A percentile compares a stretch with the other conserved stretches of the same genome.
These are phyloP conservation scores for Venturia canescens DNA, from an alignment of 1,140 invertebrate species.

Conservation along the genomic window DNA sequence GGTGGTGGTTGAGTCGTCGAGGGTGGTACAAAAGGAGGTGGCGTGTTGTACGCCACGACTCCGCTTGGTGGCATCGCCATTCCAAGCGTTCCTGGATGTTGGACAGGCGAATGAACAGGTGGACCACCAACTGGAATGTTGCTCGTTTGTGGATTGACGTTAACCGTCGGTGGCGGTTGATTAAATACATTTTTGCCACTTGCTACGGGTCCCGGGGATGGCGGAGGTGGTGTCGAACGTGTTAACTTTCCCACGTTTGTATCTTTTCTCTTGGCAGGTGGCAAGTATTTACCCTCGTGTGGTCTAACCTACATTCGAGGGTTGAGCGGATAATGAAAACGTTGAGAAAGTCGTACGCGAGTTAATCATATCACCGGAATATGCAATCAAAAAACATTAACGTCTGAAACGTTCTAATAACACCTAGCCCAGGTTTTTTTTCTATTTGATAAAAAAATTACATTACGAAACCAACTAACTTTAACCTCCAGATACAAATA, in stretches of 20 bases:
- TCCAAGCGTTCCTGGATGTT: constrained; percentile 71
- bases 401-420: no score
- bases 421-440: no score
- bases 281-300: constrained; percentile 84
- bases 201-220: constrained; percentile 67
- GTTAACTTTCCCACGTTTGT: constrained; percentile 79
- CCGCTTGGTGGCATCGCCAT: constrained; percentile 73
- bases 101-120: constrained; percentile 66
- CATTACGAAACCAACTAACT: no score
- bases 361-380: not conserved
- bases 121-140: constrained; percentile 71
- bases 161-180: constrained; percentile 70
- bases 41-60: constrained; percentile 70
- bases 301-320: constrained; percentile 59
- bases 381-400: constrained; percentile 3
- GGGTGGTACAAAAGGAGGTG: constrained; percentile 72
- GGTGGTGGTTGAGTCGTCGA: constrained; percentile 69
- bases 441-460: no score
- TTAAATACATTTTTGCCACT: constrained; percentile 71
- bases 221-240: constrained; percentile 78
- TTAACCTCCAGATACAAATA: no score
- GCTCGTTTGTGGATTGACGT: constrained; percentile 68
- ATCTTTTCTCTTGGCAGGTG: constrained; percentile 86
- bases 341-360: no score
- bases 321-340: constrained; percentile 37